These are phyloP conservation scores for Diphyllodes magnificus DNA, from an alignment of 2,113 vertebrate species.

Conservation along the genomic window DNA sequence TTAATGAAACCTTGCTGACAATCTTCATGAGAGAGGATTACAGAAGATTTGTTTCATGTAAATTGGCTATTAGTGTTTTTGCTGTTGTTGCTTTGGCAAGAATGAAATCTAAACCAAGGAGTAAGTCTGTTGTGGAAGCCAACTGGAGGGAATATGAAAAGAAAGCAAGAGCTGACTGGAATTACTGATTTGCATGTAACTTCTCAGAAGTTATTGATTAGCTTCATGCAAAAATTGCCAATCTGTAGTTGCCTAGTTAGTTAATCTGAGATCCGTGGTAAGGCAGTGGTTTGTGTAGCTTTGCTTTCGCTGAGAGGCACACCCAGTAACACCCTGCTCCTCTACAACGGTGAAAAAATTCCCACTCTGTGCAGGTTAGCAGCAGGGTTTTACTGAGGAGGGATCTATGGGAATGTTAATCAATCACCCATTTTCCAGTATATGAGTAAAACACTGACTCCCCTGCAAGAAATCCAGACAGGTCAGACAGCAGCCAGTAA, in stretches of 20 bases:
- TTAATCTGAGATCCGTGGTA: neutral
- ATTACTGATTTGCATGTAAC: neutral
- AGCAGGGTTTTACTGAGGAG: neutral
- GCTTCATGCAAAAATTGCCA: neutral
- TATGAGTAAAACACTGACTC: neutral
- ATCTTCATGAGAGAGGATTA: neutral
- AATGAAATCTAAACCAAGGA: neutral
- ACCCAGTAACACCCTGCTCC: neutral
- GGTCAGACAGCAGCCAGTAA: neutral
- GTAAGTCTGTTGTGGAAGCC: neutral
- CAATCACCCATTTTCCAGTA: neutral
- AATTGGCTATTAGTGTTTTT: neutral
- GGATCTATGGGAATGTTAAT: neutral
- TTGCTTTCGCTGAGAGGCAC: neutral
- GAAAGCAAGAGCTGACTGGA: neutral
- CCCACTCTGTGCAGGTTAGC: neutral
- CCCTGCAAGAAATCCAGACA: neutral
- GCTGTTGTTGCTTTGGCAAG: neutral
- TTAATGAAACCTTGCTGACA: neutral
- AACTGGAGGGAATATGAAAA: neutral
- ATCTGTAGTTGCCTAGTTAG: neutral
- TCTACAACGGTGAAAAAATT: neutral
- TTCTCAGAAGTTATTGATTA: neutral
- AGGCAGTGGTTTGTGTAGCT: neutral
- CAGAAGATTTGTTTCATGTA: neutral